Evolutionary conservation across 1,140 invertebrate species (phyloP), one percentile per base, ranked within the genome.

Genomic region (Magallana ariakensis): DNA sequence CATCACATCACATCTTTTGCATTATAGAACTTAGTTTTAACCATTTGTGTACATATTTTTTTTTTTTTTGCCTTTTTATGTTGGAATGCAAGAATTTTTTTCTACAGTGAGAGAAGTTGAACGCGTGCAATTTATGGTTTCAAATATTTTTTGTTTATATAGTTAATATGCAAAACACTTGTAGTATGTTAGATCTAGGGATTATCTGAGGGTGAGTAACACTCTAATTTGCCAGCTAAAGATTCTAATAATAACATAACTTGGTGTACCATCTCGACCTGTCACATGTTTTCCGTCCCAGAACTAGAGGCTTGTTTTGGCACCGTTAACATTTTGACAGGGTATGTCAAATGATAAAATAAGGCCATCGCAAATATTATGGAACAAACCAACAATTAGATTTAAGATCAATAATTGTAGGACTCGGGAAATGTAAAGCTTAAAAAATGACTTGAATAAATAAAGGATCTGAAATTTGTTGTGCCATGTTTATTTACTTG

Each of bases 391-490:
- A 13, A 11, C 11, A 26, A 11, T 75, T 19, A 26, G 10, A 75
- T 75, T 75, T 26, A 75, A 60, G 19, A 75, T 11, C 22, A 75
- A 22, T 75, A 11, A 75, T 26, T 75, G 66, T 75, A 75, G 66
- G 66, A 75, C 22, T 75, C 66, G 66, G 66, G 66, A 75, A 11
- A 26, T 75, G 22, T 33, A 75, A 19, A 26, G 33, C 66, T 8
- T 62, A 62, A 62, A 60, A 62, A 62, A n/a, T 16, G 19, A n/a
- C 19, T 70, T 70, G 11, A 26, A 75, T 26, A 70, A 75, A 75
- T 75, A 75, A 75, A 75, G 9, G 66, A 75, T 75, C 66, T 75
- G 66, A 75, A 75, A 75, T 26, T 75, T 75, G 22, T 26, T 46
- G 33, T 46, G 33, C 33, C 33, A 46, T 46, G 33, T 46, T 46